Base-by-base conservation (phyloP, 2,888 invertebrate genomes). In the Mamestra brassicae region DNA sequence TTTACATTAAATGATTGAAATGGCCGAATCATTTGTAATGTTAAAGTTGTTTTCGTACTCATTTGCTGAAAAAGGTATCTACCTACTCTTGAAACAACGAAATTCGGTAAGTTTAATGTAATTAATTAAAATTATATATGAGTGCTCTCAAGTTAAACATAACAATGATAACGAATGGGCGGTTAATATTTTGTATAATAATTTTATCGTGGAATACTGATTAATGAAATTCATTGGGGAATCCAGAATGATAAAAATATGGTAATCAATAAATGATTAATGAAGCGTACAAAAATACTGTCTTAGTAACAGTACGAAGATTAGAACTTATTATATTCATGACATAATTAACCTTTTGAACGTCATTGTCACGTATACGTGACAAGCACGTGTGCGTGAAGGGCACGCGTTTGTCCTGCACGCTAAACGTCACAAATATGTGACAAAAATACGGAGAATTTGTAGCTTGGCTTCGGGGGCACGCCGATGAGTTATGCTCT, bases 141-240 rank as follows among this genome's bases (percentile, higher is more conserved):
- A 74, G 61, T 74, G 65, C 80, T 65, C 80, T 66, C 74, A 76
- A 69, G 70, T 70, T 79, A 58, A 76, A 65, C 57, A 69, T 69
- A 73, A 66, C 73, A 68, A 65, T 69, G 72, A 69, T 67, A 62
- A 74, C 69, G 66, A 70, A 79, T 73, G 63, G 52, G 36, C 65
- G 52, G 61, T 36, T 71, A 26, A 55, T 78, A 69, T 64, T 61
- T 55, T 61, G 36, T 61, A 45, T 57, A 67, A 45, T 74, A 75
- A 63, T 66, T 80, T 74, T 74, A 77, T 74, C 61, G 42, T 45
- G n/a, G 55, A 65, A 65, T 74, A 52, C 47, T 57, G 42, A 74
- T 74, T 62, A 62, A 60, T 17, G 17, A 54, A 45, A 63, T 81
- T 57, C 47, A 74, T 34, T 81, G 58, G 63, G 58, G 68, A 81